Percentiles rank a stretch among this genome's conserved stretches.
Evolutionary conservation across 2,113 vertebrate genomes (phyloP).

Genomic region (Cyanoramphus novaezelandiae): DNA sequence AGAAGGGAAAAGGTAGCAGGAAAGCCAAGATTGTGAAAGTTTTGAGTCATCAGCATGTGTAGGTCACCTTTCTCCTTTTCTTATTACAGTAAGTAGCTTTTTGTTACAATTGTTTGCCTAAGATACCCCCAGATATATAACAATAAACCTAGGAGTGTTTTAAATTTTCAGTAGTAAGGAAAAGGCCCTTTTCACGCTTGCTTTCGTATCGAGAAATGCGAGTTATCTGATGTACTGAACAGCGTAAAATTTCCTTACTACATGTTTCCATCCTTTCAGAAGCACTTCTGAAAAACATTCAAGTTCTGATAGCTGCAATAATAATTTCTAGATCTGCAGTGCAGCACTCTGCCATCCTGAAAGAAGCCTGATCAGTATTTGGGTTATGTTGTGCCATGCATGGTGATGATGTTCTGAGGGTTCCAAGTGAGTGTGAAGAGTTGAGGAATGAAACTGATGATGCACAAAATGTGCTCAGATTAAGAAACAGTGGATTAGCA

Average conservation of each 20-base stretch:
- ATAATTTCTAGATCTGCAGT: background rate
- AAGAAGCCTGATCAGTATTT: background rate
- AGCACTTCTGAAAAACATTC: background rate
- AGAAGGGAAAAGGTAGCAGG: background rate
- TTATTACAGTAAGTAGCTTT: background rate
- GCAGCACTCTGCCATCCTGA: background rate
- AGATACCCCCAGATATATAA: background rate
- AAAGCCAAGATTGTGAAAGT: background rate
- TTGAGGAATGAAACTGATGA: background rate
- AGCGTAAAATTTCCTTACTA: background rate
- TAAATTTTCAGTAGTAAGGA: background rate
- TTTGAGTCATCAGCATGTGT: background rate
- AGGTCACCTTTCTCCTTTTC: background rate
- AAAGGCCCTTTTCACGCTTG: background rate
- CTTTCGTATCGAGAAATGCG: background rate
- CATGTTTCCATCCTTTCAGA: background rate
- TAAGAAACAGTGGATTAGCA: background rate
- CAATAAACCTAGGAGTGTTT: background rate
- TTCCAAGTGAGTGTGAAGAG: background rate
- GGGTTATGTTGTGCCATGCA: background rate
- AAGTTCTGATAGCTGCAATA: background rate
- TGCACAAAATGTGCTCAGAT: conserved; percentile 2
- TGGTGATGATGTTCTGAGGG: background rate
- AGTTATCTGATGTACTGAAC: background rate
- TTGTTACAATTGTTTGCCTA: background rate